These are phyloP conservation scores for Pelodiscus sinensis DNA, from an alignment of 2,113 vertebrate species.

Conservation along the genomic window DNA sequence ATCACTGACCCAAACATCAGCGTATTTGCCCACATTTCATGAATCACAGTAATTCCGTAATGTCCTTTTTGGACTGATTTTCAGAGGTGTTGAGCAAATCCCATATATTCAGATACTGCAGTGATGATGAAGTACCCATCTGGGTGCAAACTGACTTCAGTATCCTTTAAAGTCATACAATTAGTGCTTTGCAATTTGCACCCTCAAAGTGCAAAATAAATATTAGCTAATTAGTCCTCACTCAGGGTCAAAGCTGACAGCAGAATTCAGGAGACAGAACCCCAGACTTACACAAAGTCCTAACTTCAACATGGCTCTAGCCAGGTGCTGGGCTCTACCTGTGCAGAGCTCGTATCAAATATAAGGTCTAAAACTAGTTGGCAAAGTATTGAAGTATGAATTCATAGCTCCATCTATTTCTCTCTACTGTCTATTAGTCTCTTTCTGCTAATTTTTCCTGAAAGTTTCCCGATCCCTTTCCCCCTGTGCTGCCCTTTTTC, in stretches of 20 bases:
- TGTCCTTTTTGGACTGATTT: too few species aligned
- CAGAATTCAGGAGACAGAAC: background rate
- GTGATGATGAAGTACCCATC: background rate
- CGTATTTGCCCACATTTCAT: too few species aligned
- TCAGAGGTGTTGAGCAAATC: too few species aligned
- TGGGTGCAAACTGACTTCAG: background rate
- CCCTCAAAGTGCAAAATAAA: background rate
- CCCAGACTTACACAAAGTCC: background rate
- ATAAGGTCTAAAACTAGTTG: background rate
- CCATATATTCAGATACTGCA: too few species aligned
- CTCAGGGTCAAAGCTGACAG: background rate
- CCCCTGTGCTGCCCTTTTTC: background rate
- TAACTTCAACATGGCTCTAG: background rate
- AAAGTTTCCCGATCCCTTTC: background rate
- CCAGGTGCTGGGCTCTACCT: too few species aligned
- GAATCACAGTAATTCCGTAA: too few species aligned
- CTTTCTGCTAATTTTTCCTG: background rate
- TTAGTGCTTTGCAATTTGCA: background rate
- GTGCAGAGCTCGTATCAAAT: background rate
- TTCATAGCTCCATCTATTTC: background rate
- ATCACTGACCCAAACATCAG: too few species aligned
- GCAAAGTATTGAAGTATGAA: background rate
- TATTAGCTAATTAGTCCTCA: background rate
- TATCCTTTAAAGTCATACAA: background rate
- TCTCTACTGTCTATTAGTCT: background rate